Conservation (phyloP, 2,888 invertebrate species). For the Philhelius pedissequus region DNA sequence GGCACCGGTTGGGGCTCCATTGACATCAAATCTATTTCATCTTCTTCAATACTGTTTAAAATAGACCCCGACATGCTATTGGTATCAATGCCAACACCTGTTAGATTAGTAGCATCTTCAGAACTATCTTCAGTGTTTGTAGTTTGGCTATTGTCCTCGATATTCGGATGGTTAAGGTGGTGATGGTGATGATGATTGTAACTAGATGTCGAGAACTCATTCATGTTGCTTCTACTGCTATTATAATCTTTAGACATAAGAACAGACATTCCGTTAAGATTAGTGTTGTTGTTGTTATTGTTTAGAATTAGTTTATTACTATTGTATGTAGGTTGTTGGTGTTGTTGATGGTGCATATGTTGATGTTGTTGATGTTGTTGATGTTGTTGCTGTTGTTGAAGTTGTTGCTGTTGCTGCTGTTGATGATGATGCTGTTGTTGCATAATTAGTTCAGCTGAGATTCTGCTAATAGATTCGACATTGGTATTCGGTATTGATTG, state of each 20-base stretch:
- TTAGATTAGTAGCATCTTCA: conserved; percentile 66
- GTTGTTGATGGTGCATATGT: too few species aligned
- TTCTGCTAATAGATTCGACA: conserved; percentile 57
- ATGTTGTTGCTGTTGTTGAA: conserved; percentile 50
- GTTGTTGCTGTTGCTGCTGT: conserved; percentile 49
- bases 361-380: conserved; percentile 22
- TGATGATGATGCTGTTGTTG: conserved; percentile 40
- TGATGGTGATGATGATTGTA: conserved; percentile 45
- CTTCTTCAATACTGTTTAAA: conserved; percentile 66
- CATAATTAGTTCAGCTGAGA: conserved; percentile 64
- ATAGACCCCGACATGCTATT: conserved; percentile 65
- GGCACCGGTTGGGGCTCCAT: conserved; percentile 69
- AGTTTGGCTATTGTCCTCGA: conserved; percentile 62
- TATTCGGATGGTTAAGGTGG: conserved; percentile 48
- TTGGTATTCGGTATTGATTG: conserved; percentile 26
- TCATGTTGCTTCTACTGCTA: conserved; percentile 45
- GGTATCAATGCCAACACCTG: conserved; percentile 60
- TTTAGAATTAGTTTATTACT: conserved; percentile 60
- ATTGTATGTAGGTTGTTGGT: conserved; percentile 68
- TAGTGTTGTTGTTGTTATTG: conserved; percentile 67
- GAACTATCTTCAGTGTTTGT: conserved; percentile 65
- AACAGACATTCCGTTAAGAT: conserved; percentile 57
- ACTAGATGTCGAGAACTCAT: conserved; percentile 43
- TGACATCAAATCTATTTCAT: conserved; percentile 58
- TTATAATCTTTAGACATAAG: conserved; percentile 61